Conservation (phyloP, 2,797 vertebrate genomes). For the Uromys caudimaculatus region DNA sequence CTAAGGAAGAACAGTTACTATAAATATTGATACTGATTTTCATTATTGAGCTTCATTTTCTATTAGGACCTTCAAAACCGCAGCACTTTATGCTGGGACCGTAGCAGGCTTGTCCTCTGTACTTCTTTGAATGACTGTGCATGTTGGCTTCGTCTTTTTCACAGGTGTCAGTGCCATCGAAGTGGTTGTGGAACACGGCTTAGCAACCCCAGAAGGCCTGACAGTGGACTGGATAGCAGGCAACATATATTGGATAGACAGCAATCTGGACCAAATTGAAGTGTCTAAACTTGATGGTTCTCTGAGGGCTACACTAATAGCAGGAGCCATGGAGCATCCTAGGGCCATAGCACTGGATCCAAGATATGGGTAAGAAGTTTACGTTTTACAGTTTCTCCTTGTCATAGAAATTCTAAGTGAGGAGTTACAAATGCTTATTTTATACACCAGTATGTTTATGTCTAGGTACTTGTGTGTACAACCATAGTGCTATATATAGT, state of each 20-base stretch:
- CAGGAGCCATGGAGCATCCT: conserved; percentile 98
- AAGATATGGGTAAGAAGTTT: conserved; percentile 92
- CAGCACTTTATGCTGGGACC: neutral
- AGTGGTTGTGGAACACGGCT: conserved; percentile 96
- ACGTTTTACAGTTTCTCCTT: neutral
- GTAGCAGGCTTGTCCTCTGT: neutral
- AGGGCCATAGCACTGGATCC: conserved; percentile 98
- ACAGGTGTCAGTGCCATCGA: conserved; percentile 96
- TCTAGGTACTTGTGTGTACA: neutral
- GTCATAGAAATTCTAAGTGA: neutral
- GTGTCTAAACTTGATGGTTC: conserved; percentile 96
- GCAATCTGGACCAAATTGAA: conserved; percentile 99
- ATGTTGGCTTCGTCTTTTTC: neutral
- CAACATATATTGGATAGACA: conserved; percentile 99
- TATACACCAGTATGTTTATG: neutral
- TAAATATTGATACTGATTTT: neutral
- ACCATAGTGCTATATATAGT: neutral
- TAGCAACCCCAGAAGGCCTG: conserved; percentile 98
- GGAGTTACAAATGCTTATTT: neutral
- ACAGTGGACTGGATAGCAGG: conserved; percentile 98
- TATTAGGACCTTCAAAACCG: neutral
- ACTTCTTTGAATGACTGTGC: neutral
- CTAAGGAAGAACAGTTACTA: neutral
- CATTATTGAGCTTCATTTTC: neutral
- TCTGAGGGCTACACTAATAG: conserved; percentile 96